These are phyloP conservation scores for Drosophila repletoides DNA, from an alignment of 1,140 invertebrate genomes.

Conservation along the genomic window DNA sequence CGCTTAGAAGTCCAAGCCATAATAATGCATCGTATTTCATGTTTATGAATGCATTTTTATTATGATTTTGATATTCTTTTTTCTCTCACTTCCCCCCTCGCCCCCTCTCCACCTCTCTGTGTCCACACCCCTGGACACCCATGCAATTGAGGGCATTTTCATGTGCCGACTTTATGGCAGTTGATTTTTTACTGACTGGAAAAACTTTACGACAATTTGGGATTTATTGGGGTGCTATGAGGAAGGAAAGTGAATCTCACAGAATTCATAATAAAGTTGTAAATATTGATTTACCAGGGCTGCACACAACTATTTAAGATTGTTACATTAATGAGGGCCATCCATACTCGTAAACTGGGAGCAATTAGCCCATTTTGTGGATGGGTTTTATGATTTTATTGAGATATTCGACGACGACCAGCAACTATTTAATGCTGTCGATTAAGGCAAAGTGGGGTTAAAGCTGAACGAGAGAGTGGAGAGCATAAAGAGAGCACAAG, in stretches of 20 bases:
- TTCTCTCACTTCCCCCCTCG: background rate
- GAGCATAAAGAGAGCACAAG: too few species aligned
- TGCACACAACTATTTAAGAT: conserved; percentile 21
- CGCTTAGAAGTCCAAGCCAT: conserved; percentile 46
- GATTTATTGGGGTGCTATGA: conserved; percentile 30
- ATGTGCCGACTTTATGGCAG: conserved; percentile 60
- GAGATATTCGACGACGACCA: conserved; percentile 43
- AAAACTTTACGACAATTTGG: conserved; percentile 44
- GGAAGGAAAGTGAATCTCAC: conserved; percentile 35
- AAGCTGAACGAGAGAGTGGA: conserved; percentile 27
- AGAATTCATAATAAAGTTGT: conserved; percentile 57
- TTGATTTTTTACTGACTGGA: conserved; percentile 45
- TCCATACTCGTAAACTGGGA: conserved; percentile 26
- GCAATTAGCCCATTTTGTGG: conserved; percentile 17
- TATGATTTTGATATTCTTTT: conserved; percentile 57
- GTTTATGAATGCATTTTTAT: conserved; percentile 80
- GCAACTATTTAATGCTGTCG: conserved; percentile 48
- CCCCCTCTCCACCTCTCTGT: background rate
- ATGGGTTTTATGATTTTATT: conserved; percentile 43
- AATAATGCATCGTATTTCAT: conserved; percentile 65
- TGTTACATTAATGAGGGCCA: conserved; percentile 29
- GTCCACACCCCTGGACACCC: conserved; percentile 2
- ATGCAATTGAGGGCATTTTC: conserved; percentile 51
- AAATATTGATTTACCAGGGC: conserved; percentile 61
- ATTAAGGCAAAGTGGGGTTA: conserved; percentile 62